Conservation (phyloP, 2,113 vertebrate genomes). For the Condylura cristata region DNA sequence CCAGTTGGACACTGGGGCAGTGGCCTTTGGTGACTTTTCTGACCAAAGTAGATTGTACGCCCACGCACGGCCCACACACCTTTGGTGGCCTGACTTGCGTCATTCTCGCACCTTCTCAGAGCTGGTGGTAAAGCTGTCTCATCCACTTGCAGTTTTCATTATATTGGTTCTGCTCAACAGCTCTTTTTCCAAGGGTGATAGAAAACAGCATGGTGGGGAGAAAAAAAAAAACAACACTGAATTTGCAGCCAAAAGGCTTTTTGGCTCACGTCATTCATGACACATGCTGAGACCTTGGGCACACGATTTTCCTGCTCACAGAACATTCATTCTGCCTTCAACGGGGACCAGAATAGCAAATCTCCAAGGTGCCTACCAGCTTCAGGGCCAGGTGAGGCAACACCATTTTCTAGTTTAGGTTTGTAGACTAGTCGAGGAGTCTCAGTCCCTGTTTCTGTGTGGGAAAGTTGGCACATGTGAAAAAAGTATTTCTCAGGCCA, state of each 20-base stretch:
- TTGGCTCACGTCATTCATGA: neutral
- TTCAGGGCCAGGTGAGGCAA: neutral
- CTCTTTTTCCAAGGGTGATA: neutral
- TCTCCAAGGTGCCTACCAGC: neutral
- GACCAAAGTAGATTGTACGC: neutral
- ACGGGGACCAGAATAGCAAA: neutral
- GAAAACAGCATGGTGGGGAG: neutral
- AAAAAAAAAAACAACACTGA: neutral
- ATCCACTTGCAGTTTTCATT: neutral
- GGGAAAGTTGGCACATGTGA: neutral
- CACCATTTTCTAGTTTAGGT: neutral
- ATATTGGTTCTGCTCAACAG: neutral
- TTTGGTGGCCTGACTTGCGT: neutral
- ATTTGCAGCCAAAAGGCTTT: neutral
- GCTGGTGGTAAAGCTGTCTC: neutral
- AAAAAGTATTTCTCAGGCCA: neutral
- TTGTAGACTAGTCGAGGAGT: neutral
- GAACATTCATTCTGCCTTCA: neutral
- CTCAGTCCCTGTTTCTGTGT: neutral
- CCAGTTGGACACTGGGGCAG: neutral
- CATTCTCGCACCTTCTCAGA: neutral
- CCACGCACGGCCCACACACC: too few relatives aligned
- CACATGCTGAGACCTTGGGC: neutral
- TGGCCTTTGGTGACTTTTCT: neutral
- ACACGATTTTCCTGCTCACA: neutral